phyloP scores from a whole-genome alignment of 2,888 invertebrate species.

The Drosophila trichaetosa region DNA sequence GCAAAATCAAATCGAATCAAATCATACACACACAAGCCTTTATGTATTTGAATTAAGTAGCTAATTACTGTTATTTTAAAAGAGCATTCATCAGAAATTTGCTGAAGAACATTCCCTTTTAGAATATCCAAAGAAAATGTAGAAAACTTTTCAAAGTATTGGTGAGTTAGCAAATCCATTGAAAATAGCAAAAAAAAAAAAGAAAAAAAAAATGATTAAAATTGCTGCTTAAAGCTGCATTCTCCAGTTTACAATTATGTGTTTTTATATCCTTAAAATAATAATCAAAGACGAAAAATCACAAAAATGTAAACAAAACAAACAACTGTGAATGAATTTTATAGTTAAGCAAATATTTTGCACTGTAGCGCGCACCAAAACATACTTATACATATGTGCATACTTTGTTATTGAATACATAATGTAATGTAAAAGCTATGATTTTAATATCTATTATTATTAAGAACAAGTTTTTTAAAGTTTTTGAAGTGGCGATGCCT shows the following conservation, averaged over 20 bases:
- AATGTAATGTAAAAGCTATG: slow-evolving; percentile 15
- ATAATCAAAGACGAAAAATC: slow-evolving; percentile 12
- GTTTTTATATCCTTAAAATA: slow-evolving; percentile 5
- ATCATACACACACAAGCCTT: slow-evolving; percentile 20
- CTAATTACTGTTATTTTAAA: slow-evolving; percentile 21
- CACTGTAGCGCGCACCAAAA: slow-evolving; percentile 71
- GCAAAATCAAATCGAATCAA: slow-evolving; percentile 40
- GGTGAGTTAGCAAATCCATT: neutral
- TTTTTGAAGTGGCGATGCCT: slow-evolving; percentile 58
- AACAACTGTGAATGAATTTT: slow-evolving; percentile 71
- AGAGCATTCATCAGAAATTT: slow-evolving; percentile 42
- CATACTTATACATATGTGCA: slow-evolving; percentile 25
- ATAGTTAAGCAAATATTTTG: slow-evolving; percentile 74
- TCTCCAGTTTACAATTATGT: slow-evolving; percentile 3
- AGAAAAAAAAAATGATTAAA: neutral
- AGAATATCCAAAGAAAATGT: slow-evolving; percentile 9
- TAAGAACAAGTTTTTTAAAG: slow-evolving; percentile 50
- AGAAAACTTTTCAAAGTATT: slow-evolving; percentile 14
- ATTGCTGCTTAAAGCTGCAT: slow-evolving; percentile 11
- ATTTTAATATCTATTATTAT: slow-evolving; percentile 24
- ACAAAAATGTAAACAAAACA: slow-evolving; percentile 2
- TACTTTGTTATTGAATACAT: slow-evolving; percentile 19
- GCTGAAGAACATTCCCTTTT: slow-evolving; percentile 53
- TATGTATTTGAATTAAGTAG: slow-evolving; percentile 21
- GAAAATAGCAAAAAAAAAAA: neutral